Evolutionary conservation across 2,797 vertebrate species (phyloP), one percentile per base, ranked within the genome.

Genomic region (Limnodromus scolopaceus): DNA sequence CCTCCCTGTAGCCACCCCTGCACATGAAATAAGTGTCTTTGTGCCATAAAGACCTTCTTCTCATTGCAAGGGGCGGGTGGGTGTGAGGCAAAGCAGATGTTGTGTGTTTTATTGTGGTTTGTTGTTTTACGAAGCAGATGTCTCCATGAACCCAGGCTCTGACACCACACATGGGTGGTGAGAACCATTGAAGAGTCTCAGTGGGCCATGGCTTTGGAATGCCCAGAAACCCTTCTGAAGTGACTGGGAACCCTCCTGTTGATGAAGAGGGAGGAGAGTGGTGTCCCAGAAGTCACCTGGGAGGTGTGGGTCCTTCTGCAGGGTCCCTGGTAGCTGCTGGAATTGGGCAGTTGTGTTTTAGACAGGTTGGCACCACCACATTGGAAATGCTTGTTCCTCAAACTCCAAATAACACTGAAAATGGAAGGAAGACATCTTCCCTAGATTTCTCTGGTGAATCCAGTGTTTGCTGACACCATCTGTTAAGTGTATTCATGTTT

Each of bases 11-110:
- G 18, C 32, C 24, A 9, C 14, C 24, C 6, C 22, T 15, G 63
- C 13, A 17, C 0, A 1, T 39, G 27, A 48, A n/a, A 14, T 17
- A 22, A 58, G n/a, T 2, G 1, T 6, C 22, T 69, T 19, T 27
- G 10, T 22, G 65, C 36, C 36, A 9, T 25, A 7, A 38, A 36
- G 51, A 57, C 3, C 22, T 41, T 81, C 2, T 0, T 30, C 32
- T 8, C 11, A 32, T n/a, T 13, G 14, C 20, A 15, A 65, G 70
- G 51, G 63, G 9, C 17, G 3, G n/a, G 48, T 10, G 1, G 9
- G 32, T 9, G 64, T 5, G 66, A 69, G 63, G 69, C 49, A 34
- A 14, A 51, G 63, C 79, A 45, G 49, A 13, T 28, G 24, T 3
- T 32, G 41, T 7, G 3, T 14, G 46, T 4, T n/a, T 30, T 41